phyloP scores from a whole-genome alignment of 2,888 invertebrate species.

The Acrocyrtus sp. region DNA sequence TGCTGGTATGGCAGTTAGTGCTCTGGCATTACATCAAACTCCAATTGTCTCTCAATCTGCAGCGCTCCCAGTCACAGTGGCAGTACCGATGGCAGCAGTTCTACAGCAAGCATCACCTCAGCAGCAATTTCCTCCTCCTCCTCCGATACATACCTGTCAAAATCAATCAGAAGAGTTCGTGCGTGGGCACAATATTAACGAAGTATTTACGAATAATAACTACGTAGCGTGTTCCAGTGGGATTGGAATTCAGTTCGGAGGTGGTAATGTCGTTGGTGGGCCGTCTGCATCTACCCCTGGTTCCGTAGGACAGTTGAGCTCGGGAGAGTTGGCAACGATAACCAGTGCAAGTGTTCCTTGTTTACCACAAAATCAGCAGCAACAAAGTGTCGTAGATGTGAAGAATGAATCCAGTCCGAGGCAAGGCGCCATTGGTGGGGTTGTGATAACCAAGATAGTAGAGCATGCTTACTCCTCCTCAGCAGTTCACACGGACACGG shows the following conservation, averaged over 20 bases:
- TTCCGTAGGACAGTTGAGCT: slow-evolving; percentile 13
- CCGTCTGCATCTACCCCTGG: slow-evolving; percentile 20
- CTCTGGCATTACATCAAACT: too few relatives aligned
- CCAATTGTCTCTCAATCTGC: background rate
- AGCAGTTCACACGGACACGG: slow-evolving; percentile 20
- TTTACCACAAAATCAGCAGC: slow-evolving; percentile 29
- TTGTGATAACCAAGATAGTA: slow-evolving; percentile 36
- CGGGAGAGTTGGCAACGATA: slow-evolving; percentile 11
- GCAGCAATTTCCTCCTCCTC: slow-evolving; percentile 67
- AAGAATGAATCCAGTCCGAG: too few relatives aligned
- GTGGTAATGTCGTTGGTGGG: too few relatives aligned
- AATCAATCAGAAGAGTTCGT: slow-evolving; percentile 24
- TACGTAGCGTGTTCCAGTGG: slow-evolving; percentile 45
- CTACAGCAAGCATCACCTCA: slow-evolving; percentile 67
- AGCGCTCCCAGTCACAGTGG: too few relatives aligned
- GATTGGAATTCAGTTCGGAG: slow-evolving; percentile 43
- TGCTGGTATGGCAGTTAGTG: slow-evolving; percentile 2
- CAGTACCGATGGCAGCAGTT: slow-evolving; percentile 64
- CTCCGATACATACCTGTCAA: background rate
- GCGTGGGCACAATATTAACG: slow-evolving; percentile 33
- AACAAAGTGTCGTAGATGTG: too few relatives aligned
- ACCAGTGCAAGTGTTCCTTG: slow-evolving; percentile 1
- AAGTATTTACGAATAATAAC: slow-evolving; percentile 45
- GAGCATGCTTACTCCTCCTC: slow-evolving; percentile 17
- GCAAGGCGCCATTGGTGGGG: too few relatives aligned